phyloP scores from a whole-genome alignment of 2,797 vertebrate genomes.

The Muscicapa striata region DNA sequence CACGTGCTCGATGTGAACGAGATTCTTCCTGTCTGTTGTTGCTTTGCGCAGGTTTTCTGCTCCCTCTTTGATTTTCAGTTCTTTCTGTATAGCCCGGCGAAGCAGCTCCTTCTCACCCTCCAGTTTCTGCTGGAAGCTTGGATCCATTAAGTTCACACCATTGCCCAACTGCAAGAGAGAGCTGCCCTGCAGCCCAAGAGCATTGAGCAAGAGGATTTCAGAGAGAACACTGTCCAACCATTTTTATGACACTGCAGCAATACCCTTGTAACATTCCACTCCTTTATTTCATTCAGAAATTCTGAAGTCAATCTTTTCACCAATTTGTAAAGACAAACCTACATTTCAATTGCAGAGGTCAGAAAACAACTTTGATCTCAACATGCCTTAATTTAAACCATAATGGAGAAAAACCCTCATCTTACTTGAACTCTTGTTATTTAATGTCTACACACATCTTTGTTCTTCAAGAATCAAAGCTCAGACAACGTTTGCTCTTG shows the following conservation, averaged over 20 bases:
- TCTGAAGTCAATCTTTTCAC: background rate
- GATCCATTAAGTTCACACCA: conserved; percentile 81
- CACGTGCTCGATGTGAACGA: conserved; percentile 87
- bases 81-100: conserved; percentile 90
- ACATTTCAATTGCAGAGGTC: background rate
- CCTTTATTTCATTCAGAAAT: background rate
- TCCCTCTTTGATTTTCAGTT: conserved; percentile 95
- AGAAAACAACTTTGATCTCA: background rate
- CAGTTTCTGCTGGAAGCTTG: conserved; percentile 85
- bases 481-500: background rate
- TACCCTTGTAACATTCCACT: background rate
- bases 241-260: background rate
- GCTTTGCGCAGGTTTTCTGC: conserved; percentile 88
- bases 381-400: background rate
- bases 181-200: conserved; percentile 65
- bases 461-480: background rate
- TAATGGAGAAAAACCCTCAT: background rate
- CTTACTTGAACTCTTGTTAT: background rate
- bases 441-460: background rate
- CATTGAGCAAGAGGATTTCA: background rate
- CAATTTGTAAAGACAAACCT: background rate
- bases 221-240: background rate
- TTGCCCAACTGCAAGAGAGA: conserved; percentile 73
- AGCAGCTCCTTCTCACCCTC: conserved; percentile 85
- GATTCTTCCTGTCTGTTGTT: conserved; percentile 87